Base-by-base conservation (phyloP, 2,113 vertebrate genomes). In the Triplophysa dalaica region DNA sequence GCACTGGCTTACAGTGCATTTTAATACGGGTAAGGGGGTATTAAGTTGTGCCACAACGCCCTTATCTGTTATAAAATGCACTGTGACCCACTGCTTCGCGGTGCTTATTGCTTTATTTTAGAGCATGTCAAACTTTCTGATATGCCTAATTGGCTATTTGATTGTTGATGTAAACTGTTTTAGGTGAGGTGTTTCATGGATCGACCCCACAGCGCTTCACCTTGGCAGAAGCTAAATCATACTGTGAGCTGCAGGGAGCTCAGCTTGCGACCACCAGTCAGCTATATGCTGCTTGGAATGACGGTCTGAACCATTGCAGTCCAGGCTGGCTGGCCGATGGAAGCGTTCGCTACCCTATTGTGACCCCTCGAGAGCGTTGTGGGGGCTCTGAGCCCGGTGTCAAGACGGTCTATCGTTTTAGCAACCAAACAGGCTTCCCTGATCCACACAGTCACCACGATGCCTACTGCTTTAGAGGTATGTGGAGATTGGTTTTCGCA, bases 341-440 rank as follows among this genome's bases (percentile, higher is more conserved):
- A 77, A 98, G 97, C 0, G 95, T 98, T 81, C 94, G 97, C 8
- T 98, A 97, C 85, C 97, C 97, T 77, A 97, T 98, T 10, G 88
- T 95, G 82, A 94, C 88, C 1, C 95, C 96, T 0, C 90, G 95
- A 43, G 96, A 95, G 79, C 94, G 94, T 58, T 99, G 98, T 45
- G 96, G 95, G 0, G 96, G 95, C 0, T 92, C 93, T 0, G 89
- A 94, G 74, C 94, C 97, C 0, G 96, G 96, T 0, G 96, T 97
- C 87, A 93, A 95, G 85, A 98, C 96, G 1, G 87, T 99, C 66
- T 99, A 97, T 87, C 91, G 90, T 13, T 95, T 94, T 88, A 94
- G 91, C 61, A 98, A 99, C 89, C 97, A 97, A 93, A 98, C 96
- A 0, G 96, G 96, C 29, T 98, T 98, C 85, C 97, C 96, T 0